A percentile compares a stretch with the other conserved stretches of the same genome.
Evolutionary conservation across 35 echinoderm and acorn worm species (phyloP).

Genomic region (Strongylocentrotus purpuratus): DNA sequence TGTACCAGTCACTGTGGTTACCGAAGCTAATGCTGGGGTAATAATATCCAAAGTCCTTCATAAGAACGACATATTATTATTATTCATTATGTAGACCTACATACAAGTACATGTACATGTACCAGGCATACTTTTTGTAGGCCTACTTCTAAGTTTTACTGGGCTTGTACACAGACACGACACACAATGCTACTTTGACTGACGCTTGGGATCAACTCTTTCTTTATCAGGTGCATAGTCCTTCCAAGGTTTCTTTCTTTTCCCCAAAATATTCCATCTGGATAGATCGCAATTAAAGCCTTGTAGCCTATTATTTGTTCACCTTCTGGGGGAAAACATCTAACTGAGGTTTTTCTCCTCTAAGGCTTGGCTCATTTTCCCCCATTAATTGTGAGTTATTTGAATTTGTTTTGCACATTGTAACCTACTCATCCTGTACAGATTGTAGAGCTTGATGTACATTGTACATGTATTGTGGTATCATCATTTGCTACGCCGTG

Average conservation of each 20-base stretch:
- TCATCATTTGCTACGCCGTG: not conserved
- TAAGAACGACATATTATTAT: too few species aligned
- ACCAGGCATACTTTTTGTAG: not conserved
- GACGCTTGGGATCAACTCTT: not conserved
- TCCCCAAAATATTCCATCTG: not conserved
- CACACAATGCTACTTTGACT: not conserved
- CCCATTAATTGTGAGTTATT: not conserved
- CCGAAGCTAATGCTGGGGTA: too few species aligned
- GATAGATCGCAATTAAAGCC: conserved; percentile 10
- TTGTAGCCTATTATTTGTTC: conserved; percentile 12
- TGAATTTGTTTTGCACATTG: not conserved
- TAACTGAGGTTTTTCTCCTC: not conserved
- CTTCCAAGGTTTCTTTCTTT: not conserved
- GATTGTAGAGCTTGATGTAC: too few species aligned
- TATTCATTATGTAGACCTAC: too few species aligned
- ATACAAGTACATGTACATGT: too few species aligned
- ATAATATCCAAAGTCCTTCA: too few species aligned
- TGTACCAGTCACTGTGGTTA: too few species aligned
- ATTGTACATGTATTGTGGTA: not conserved
- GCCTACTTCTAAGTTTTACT: not conserved
- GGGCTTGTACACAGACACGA: too few species aligned
- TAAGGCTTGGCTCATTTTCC: not conserved
- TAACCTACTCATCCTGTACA: not conserved
- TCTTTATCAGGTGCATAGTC: not conserved
- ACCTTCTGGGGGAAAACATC: not conserved